Evolutionary conservation across 2,113 vertebrate genomes (phyloP).

Genomic region (Setophaga petechia): DNA sequence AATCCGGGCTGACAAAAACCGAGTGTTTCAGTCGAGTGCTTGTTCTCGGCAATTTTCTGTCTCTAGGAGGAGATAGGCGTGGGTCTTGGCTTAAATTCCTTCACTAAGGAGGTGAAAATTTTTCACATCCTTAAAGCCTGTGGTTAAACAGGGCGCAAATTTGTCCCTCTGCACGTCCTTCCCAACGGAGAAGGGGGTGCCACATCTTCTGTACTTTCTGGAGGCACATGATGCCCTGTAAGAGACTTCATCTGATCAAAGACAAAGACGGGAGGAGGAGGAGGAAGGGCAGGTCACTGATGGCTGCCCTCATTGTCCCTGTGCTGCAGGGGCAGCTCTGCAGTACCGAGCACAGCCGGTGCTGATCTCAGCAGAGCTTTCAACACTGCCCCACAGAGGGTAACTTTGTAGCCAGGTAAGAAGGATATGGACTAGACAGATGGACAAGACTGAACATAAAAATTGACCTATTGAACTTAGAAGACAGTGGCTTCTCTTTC

Average conservation of each 20-base stretch:
- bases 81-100: background rate
- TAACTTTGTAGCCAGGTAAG: background rate
- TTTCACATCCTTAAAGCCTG: background rate
- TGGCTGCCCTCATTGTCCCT: background rate
- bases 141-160: background rate
- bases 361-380: background rate
- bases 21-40: rapidly evolving
- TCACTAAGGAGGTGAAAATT: background rate
- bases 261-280: background rate
- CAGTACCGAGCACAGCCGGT: rapidly evolving
- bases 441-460: background rate
- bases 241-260: background rate
- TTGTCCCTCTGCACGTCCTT: background rate
- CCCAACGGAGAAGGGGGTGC: background rate
- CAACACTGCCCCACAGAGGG: background rate
- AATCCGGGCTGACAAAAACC: background rate
- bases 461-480: background rate
- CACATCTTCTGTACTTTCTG: rapidly evolving
- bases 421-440: background rate
- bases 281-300: background rate
- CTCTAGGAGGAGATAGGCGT: background rate
- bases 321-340: background rate
- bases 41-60: rapidly evolving
- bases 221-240: background rate
- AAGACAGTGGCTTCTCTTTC: background rate